phyloP scores from a whole-genome alignment of 2,113 vertebrate species.

The Agelaius tricolor region DNA sequence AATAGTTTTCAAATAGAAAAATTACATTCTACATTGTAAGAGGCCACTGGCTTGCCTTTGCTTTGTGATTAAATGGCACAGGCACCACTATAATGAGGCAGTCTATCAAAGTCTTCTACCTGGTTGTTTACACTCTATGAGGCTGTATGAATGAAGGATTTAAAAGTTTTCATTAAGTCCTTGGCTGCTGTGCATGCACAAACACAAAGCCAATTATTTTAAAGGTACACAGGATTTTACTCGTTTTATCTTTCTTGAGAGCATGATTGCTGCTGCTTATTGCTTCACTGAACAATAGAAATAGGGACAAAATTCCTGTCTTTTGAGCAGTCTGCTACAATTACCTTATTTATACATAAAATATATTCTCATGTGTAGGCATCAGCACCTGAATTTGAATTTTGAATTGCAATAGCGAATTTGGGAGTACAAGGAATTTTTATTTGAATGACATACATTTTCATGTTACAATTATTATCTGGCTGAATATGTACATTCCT shows the following conservation, averaged over 20 bases:
- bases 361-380: neutral
- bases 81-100: conserved; percentile 32
- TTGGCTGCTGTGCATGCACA: conserved; percentile 44
- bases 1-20: conserved; percentile 38
- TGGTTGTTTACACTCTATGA: conserved; percentile 56
- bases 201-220: conserved; percentile 63
- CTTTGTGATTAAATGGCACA: conserved; percentile 47
- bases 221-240: conserved; percentile 18
- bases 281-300: neutral
- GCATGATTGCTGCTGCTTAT: conserved; percentile 8
- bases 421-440: neutral
- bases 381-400: neutral
- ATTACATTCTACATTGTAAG: conserved; percentile 9
- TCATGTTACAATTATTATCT: neutral
- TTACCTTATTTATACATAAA: conserved; percentile 17
- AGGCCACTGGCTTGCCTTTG: conserved; percentile 8
- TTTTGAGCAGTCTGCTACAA: neutral
- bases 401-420: neutral
- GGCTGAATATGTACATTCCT: neutral
- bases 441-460: neutral
- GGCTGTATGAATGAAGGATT: conserved; percentile 34
- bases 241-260: conserved; percentile 46
- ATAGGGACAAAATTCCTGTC: neutral
- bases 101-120: conserved; percentile 58
- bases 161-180: conserved; percentile 65